These are phyloP conservation scores for Atta texana DNA, from an alignment of 1,140 invertebrate species.

Conservation along the genomic window DNA sequence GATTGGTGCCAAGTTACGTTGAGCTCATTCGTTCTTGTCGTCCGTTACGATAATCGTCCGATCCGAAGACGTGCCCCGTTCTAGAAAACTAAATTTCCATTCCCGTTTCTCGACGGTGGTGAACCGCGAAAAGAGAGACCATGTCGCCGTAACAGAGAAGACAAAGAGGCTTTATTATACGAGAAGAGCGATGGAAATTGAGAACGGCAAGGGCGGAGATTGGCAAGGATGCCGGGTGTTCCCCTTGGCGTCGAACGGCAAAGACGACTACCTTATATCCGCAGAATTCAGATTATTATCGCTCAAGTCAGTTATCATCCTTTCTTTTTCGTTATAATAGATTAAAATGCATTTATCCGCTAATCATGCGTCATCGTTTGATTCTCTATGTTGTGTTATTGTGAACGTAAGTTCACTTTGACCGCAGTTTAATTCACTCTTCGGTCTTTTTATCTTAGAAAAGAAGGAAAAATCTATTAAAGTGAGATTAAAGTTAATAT, in stretches of 20 bases:
- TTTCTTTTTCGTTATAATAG: constrained; percentile 5
- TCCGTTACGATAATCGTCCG: constrained; percentile 72
- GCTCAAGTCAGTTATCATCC: constrained; percentile 1
- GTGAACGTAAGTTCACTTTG: not conserved
- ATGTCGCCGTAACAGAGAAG: constrained; percentile 46
- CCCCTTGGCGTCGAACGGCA: constrained; percentile 32
- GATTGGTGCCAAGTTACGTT: constrained; percentile 52
- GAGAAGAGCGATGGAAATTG: constrained; percentile 72
- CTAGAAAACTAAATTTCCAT: constrained; percentile 74
- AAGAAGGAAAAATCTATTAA: constrained; percentile 23
- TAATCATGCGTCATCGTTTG: constrained; percentile 8
- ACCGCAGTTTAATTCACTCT: not conserved
- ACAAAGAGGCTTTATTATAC: constrained; percentile 78
- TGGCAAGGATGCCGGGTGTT: constrained; percentile 61
- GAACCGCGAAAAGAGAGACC: constrained; percentile 59
- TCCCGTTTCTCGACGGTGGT: constrained; percentile 28
- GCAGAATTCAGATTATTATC: constrained; percentile 64
- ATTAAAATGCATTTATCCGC: constrained; percentile 1
- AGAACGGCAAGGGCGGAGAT: constrained; percentile 71
- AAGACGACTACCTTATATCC: constrained; percentile 71
- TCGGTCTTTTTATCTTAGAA: not conserved
- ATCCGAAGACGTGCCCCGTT: constrained; percentile 65
- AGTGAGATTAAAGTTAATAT: constrained; percentile 35
- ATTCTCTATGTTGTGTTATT: not conserved
- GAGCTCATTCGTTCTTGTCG: constrained; percentile 50